Conservation (phyloP, 1,140 invertebrate genomes). For the Zaprionus vittiger region DNA sequence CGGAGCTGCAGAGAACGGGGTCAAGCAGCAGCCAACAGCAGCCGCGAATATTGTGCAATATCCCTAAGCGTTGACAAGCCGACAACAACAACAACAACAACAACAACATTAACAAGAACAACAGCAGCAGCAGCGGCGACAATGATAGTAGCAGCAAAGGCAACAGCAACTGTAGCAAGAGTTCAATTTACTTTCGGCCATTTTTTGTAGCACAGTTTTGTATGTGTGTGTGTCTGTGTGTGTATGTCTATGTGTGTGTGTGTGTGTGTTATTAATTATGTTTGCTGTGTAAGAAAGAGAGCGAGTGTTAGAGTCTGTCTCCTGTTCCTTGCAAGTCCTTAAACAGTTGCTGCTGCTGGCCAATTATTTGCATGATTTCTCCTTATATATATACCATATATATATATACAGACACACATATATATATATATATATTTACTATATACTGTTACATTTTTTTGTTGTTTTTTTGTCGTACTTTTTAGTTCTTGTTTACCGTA, state of each 20-base stretch:
- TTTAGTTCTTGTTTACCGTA: constrained; percentile 23
- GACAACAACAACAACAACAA: too few species aligned
- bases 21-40: constrained; percentile 48
- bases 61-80: constrained; percentile 52
- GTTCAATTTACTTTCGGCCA: constrained; percentile 19
- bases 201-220: constrained; percentile 4
- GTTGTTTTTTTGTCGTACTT: constrained; percentile 2
- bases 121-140: constrained; percentile 12
- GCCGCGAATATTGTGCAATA: constrained; percentile 71
- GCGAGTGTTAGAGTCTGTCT: background rate
- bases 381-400: background rate
- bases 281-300: background rate
- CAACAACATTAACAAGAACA: background rate
- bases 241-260: background rate
- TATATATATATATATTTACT: background rate
- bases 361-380: constrained; percentile 6
- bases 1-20: background rate
- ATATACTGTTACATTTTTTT: constrained; percentile 2
- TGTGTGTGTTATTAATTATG: constrained; percentile 1
- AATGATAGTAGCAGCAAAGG: background rate
- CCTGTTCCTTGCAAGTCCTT: background rate
- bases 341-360: background rate
- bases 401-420: background rate
- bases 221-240: background rate
- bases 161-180: constrained; percentile 9